Evolutionary conservation across 1,140 invertebrate genomes (phyloP).

Genomic region (Polypedilum vanderplanki): DNA sequence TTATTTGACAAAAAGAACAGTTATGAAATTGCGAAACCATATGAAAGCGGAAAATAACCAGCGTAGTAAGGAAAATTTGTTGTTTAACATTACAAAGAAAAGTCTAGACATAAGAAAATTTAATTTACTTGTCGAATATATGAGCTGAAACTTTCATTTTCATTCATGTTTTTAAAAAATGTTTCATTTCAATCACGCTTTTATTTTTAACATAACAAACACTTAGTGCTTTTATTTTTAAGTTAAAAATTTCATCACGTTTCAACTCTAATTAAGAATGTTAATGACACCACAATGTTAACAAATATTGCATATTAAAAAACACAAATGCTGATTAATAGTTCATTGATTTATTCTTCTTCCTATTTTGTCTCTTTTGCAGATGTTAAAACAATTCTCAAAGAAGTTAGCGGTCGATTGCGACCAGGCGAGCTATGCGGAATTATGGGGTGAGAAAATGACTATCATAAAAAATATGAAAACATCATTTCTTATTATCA

Average conservation of each 20-base stretch:
- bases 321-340: not conserved
- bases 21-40: no score
- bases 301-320: not conserved
- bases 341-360: slow-evolving; percentile 30
- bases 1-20: no score
- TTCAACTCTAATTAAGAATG: no score
- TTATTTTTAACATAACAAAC: no score
- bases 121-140: not conserved
- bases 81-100: no score
- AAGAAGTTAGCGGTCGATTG: slow-evolving; percentile 72
- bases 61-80: no score
- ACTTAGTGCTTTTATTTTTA: not conserved
- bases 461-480: no score
- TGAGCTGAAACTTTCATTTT: not conserved
- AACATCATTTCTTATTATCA: no score
- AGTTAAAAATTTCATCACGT: no score
- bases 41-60: no score
- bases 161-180: not conserved
- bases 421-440: slow-evolving; percentile 81
- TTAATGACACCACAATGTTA: not conserved
- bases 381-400: slow-evolving; percentile 76
- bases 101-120: not conserved
- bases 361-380: slow-evolving; percentile 41
- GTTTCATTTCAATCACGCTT: no score
- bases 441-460: slow-evolving; percentile 65